Percentiles rank a stretch among this genome's conserved stretches.
phyloP scores from a whole-genome alignment of 2,113 vertebrate genomes.

The Zosterops pallidus region DNA sequence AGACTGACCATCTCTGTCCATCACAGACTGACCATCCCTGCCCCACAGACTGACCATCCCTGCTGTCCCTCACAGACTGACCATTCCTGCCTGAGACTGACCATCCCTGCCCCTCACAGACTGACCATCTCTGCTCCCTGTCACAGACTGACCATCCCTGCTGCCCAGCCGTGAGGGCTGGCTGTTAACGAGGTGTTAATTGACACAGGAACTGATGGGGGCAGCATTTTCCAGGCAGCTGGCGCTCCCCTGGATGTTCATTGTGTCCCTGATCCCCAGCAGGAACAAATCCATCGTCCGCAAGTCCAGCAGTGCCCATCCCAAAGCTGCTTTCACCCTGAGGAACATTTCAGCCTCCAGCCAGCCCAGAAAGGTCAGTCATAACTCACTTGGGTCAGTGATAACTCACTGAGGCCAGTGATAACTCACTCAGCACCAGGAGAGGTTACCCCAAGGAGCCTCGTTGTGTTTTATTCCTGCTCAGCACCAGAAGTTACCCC shows the following conservation, averaged over 20 bases:
- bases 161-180: background rate
- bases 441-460: too few relatives aligned
- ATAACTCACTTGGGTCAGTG: background rate
- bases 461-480: background rate
- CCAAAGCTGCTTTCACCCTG: conserved; percentile 57
- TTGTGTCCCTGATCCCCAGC: background rate
- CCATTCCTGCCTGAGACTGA: background rate
- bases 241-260: background rate
- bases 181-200: background rate
- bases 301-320: background rate
- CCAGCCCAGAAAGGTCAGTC: background rate
- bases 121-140: too few relatives aligned
- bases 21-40: too few relatives aligned
- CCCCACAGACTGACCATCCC: background rate
- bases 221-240: background rate
- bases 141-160: background rate
- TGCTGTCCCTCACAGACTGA: background rate
- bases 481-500: too few relatives aligned
- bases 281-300: background rate
- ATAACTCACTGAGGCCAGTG: background rate
- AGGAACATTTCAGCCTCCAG: conserved; percentile 22
- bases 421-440: background rate
- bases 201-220: background rate
- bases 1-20: too few relatives aligned
- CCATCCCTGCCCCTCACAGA: background rate